A percentile compares a stretch with the other conserved stretches of the same genome.
phyloP scores from a whole-genome alignment of 2,797 vertebrate genomes.

The Hylomyscus alleni region DNA sequence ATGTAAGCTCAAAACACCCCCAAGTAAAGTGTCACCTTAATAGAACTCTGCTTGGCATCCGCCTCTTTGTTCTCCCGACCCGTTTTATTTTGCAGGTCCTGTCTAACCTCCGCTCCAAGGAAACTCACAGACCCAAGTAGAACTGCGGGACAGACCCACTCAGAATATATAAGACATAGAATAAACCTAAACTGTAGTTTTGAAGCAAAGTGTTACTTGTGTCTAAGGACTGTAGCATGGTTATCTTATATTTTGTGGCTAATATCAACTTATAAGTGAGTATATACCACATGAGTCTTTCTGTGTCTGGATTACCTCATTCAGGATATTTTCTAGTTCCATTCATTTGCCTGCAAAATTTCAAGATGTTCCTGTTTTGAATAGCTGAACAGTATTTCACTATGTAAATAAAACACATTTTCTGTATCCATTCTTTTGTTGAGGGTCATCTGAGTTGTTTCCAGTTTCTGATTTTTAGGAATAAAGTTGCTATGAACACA shows the following conservation, averaged over 20 bases:
- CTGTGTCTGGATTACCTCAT: neutral
- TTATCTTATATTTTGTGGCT: neutral
- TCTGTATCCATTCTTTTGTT: neutral
- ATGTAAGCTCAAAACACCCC: too few relatives aligned
- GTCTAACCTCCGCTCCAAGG: too few relatives aligned
- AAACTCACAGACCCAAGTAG: too few relatives aligned
- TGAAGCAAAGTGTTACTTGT: slow-evolving; percentile 14
- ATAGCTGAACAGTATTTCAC: neutral
- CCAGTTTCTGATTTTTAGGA: neutral
- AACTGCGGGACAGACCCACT: too few relatives aligned
- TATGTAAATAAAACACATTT: neutral
- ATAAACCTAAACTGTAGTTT: neutral
- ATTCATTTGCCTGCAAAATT: neutral
- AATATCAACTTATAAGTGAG: neutral
- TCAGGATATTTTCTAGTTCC: neutral
- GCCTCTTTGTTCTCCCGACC: too few relatives aligned
- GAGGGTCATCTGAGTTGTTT: neutral
- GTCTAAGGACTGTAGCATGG: neutral
- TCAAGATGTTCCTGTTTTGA: neutral
- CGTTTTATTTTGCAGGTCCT: too few relatives aligned
- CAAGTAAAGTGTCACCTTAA: too few relatives aligned
- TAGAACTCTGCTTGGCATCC: too few relatives aligned
- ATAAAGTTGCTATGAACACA: neutral
- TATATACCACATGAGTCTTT: neutral
- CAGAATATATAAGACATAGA: neutral